A percentile compares a stretch with the other conserved stretches of the same genome.
phyloP scores from a whole-genome alignment of 37 sponge, comb jelly and placozoan species.

The Ianthella basta region DNA sequence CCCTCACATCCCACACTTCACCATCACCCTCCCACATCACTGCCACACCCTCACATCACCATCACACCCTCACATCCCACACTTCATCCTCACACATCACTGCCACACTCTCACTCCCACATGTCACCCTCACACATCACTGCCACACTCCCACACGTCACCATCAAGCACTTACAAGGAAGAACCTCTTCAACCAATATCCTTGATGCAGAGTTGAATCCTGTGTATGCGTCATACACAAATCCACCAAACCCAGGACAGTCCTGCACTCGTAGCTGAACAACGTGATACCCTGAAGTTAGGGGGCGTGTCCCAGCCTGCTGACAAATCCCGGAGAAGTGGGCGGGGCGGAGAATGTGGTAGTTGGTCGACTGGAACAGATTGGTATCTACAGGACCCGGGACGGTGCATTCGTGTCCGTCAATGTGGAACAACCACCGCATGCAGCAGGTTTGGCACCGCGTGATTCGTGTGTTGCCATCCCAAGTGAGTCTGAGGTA shows the following conservation, averaged over 20 bases:
- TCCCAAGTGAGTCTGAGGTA: slow-evolving; percentile 60
- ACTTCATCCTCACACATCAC: no score
- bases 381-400: slow-evolving; percentile 23
- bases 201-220: slow-evolving; percentile 66
- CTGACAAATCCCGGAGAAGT: slow-evolving; percentile 14
- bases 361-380: slow-evolving; percentile 11
- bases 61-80: no score
- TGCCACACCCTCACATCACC: no score
- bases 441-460: slow-evolving; percentile 65
- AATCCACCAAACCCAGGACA: slow-evolving; percentile 57
- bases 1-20: no score
- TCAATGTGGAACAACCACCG: slow-evolving; percentile 63
- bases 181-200: slow-evolving; percentile 59
- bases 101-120: no score
- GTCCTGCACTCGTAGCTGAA: slow-evolving; percentile 60
- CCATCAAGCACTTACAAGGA: slow-evolving; percentile 34
- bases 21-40: no score
- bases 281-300: background rate
- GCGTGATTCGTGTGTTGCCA: slow-evolving; percentile 68
- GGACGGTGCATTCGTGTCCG: slow-evolving; percentile 64
- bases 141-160: no score
- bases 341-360: background rate
- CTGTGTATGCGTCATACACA: slow-evolving; percentile 77
- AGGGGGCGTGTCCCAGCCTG: slow-evolving; percentile 17
- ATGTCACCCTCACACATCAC: no score